Conservation (phyloP, 2,113 vertebrate species). For the Lucifuga dentata region DNA sequence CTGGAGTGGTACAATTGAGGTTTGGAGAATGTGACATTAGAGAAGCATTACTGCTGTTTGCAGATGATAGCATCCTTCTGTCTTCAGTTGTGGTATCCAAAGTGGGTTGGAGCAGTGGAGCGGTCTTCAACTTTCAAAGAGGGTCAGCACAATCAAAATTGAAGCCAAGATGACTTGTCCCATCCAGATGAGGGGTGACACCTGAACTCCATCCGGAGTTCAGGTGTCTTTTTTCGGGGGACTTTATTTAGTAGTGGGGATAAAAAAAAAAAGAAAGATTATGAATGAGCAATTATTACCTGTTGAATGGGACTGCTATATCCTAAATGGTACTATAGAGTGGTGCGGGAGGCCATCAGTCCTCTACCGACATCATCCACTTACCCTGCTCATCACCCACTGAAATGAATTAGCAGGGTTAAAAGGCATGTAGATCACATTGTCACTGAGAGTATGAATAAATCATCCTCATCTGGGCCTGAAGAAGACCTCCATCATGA, state of each 20-base stretch:
- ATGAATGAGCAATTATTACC: conserved; percentile 11
- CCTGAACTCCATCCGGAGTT: too few species aligned
- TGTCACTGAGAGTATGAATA: conserved; percentile 61
- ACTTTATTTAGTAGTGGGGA: not conserved
- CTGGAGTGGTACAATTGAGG: too few species aligned
- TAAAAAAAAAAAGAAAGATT: too few species aligned
- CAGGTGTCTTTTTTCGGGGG: not conserved
- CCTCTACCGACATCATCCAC: conserved; percentile 49
- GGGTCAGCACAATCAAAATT: not conserved
- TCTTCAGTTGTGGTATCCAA: too few species aligned
- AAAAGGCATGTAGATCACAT: conserved; percentile 60
- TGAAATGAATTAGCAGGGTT: conserved; percentile 70
- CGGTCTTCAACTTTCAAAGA: too few species aligned
- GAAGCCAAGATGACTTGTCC: not conserved
- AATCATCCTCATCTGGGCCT: conserved; percentile 56
- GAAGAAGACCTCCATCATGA: conserved; percentile 52
- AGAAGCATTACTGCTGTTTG: too few species aligned
- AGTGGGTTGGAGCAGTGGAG: too few species aligned
- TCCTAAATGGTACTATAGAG: conserved; percentile 2
- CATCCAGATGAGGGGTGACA: too few species aligned
- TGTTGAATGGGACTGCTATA: not conserved
- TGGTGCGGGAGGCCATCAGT: conserved; percentile 49
- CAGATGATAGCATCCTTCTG: too few species aligned
- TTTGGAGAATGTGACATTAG: too few species aligned
- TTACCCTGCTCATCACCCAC: conserved; percentile 38